Evolutionary conservation across 2,113 vertebrate genomes (phyloP).

Genomic region (Dendrocopos noguchii): DNA sequence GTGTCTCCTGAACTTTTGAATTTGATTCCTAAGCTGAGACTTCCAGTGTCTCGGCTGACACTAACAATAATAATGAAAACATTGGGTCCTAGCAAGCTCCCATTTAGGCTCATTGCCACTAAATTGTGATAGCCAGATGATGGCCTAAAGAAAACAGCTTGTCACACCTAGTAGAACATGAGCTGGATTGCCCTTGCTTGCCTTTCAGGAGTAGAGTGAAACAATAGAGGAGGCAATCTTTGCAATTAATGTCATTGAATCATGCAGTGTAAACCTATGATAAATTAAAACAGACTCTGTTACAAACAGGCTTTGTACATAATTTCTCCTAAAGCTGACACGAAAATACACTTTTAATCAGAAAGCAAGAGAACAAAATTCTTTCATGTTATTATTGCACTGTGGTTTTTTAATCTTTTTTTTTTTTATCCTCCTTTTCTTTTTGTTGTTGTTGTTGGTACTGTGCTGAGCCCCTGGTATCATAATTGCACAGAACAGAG

Average conservation of each 20-base stretch:
- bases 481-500: conserved; percentile 54
- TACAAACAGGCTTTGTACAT: conserved; percentile 50
- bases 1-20: neutral
- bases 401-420: conserved; percentile 4
- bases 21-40: neutral
- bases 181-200: neutral
- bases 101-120: neutral
- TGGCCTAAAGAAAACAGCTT: neutral
- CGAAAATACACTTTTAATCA: conserved; percentile 71
- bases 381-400: conserved; percentile 60
- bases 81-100: neutral
- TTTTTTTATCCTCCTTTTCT: neutral
- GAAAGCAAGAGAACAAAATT: conserved; percentile 67
- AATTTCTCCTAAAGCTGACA: conserved; percentile 55
- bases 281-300: conserved; percentile 53
- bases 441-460: neutral
- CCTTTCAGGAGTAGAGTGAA: neutral
- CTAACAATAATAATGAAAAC: neutral
- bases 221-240: conserved; percentile 24
- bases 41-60: neutral
- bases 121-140: neutral
- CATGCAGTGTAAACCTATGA: conserved; percentile 25
- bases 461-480: conserved; percentile 14
- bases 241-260: conserved; percentile 40
- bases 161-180: neutral